A percentile compares a stretch with the other conserved stretches of the same genome.
These are phyloP conservation scores for Frieseomelitta varia DNA, from an alignment of 1,140 invertebrate genomes.

Conservation along the genomic window DNA sequence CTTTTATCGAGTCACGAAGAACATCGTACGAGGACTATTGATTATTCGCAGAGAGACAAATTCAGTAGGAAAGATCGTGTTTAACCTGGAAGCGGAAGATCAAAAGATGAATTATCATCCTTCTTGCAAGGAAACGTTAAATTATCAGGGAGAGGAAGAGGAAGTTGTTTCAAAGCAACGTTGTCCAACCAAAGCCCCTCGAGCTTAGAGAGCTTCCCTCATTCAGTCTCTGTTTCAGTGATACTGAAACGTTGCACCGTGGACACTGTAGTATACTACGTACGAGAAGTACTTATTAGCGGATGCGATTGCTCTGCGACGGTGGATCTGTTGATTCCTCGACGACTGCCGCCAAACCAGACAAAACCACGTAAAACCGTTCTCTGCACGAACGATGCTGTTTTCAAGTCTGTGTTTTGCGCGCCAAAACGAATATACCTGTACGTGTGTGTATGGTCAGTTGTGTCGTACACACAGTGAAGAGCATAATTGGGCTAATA, in stretches of 20 bases:
- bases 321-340: slow-evolving; percentile 9
- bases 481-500: too few species aligned
- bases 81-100: neutral
- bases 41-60: neutral
- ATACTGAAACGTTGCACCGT: neutral
- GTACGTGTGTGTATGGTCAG: neutral
- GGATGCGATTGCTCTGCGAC: neutral
- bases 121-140: neutral
- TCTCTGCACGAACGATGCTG: neutral
- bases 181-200: neutral
- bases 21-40: neutral
- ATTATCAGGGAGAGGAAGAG: neutral
- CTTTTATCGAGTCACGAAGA: neutral
- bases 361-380: neutral
- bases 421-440: neutral
- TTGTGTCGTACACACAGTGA: neutral
- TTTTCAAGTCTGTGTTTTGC: neutral
- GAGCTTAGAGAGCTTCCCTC: neutral
- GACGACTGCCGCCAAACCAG: neutral
- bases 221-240: neutral
- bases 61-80: neutral
- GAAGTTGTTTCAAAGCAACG: neutral
- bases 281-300: neutral
- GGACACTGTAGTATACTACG: too few species aligned
- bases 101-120: neutral